Conservation (phyloP, 2,888 invertebrate species). For the Andrena fulva region DNA sequence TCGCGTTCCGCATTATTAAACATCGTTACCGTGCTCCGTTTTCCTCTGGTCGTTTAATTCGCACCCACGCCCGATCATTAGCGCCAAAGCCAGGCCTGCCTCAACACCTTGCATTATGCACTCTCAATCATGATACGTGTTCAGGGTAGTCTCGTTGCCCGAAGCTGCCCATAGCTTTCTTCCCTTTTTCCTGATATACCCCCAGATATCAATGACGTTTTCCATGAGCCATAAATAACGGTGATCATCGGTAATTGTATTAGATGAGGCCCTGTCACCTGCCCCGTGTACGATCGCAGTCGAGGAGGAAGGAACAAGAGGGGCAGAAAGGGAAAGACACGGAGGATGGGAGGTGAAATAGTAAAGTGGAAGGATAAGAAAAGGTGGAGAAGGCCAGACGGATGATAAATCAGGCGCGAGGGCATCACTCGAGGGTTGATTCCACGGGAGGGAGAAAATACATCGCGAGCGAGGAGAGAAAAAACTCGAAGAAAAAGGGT, state of each 20-base stretch:
- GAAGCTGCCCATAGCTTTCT: conserved; percentile 54
- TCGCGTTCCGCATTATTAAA: conserved; percentile 59
- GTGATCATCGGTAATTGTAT: conserved; percentile 81
- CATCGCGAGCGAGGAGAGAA: conserved; percentile 36
- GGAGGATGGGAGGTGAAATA: conserved; percentile 21
- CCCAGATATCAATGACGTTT: conserved; percentile 69
- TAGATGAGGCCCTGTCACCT: conserved; percentile 81
- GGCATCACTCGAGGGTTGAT: conserved; percentile 64
- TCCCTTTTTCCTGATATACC: conserved; percentile 44
- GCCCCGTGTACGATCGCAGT: conserved; percentile 45
- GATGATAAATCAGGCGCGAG: conserved; percentile 68
- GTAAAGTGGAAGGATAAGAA: conserved; percentile 7
- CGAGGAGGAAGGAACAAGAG: conserved; percentile 12
- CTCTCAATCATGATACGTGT: conserved; percentile 79
- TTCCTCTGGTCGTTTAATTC: conserved; percentile 74
- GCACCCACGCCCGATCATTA: conserved; percentile 82
- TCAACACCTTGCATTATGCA: conserved; percentile 82
- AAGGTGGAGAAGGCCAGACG: conserved; percentile 33
- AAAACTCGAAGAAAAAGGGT: conserved; percentile 50
- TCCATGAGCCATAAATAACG: conserved; percentile 78
- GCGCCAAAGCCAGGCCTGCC: conserved; percentile 76
- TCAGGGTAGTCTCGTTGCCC: conserved; percentile 59
- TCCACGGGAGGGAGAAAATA: conserved; percentile 20
- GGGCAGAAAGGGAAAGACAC: conserved; percentile 19
- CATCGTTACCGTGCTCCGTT: conserved; percentile 55